Evolutionary conservation across 2,113 vertebrate genomes (phyloP).

Genomic region (Lycaon pictus): DNA sequence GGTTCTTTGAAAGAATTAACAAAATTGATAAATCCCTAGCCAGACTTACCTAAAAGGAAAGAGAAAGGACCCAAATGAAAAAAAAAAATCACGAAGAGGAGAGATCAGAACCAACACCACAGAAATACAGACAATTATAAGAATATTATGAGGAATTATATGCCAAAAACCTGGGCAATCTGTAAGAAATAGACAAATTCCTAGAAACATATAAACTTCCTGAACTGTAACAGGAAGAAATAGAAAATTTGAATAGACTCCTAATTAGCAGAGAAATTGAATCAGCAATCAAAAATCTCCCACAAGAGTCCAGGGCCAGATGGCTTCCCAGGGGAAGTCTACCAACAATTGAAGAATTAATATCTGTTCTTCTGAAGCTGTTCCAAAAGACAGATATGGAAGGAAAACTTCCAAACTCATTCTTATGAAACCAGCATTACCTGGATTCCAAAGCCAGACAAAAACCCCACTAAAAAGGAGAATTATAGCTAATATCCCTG

Average conservation of each 20-base stretch:
- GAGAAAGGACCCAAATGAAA: too few relatives aligned
- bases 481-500: neutral
- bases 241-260: neutral
- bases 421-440: neutral
- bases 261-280: neutral
- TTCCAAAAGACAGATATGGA: neutral
- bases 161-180: neutral
- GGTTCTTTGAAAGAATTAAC: neutral
- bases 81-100: too few relatives aligned
- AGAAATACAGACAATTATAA: too few relatives aligned
- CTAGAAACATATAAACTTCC: neutral
- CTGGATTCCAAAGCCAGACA: neutral
- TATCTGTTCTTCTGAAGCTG: neutral
- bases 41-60: too few relatives aligned
- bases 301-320: neutral
- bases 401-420: neutral
- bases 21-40: neutral
- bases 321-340: neutral
- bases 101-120: too few relatives aligned
- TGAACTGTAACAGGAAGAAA: neutral
- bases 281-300: neutral
- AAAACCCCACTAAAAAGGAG: neutral
- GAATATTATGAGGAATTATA: neutral
- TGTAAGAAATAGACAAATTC: neutral
- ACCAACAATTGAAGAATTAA: neutral